Evolutionary conservation across 2,113 vertebrate species (phyloP), one percentile per base, ranked within the genome.

Genomic region (Ictidomys tridecemlineatus): DNA sequence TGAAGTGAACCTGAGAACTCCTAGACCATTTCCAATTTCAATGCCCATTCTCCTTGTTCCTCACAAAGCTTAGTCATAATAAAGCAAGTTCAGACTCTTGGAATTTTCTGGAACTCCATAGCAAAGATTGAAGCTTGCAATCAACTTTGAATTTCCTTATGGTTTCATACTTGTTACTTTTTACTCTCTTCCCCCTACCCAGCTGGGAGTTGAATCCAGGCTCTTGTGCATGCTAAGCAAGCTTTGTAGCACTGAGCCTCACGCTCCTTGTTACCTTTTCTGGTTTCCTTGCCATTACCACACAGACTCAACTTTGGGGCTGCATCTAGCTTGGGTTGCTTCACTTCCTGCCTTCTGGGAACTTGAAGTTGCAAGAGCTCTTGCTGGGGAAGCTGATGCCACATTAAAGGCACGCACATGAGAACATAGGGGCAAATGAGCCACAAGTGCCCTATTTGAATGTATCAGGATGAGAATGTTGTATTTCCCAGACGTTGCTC

Each of bases 331-430:
- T 77, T 72, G 58, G 34, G 79, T 96, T 94, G n/a, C 84, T 85
- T 95, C 58, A 93, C 56, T 98, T 97, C 97, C 97, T 95, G 96
- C 22, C 56, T 97, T 78, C 93, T 72, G 86, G 45, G 95, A 96
- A 97, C 26, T 76, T 34, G 2, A 45, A 37, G 22, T 48, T 76
- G 45, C 79, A 61, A 76, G 58, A 89, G 22, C 65, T 91, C n/a
- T 30, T 17, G 65, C 78, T 76, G 77, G 74, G 74, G 79, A 79
- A 79, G 70, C 73, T 28, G 28, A 17, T 37, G 20, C 72, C 76
- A 32, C 42, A 77, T 77, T 42, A 79, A 84, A 96, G 42, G 11
- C 77, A 74, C 5, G 5, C 45, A 72, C 69, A 65, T 56, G 20
- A 78, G 72, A 51, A 42, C 2, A 0, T 3, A 93, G 42, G 11